Percentiles rank a stretch among this genome's conserved stretches.
phyloP scores from a whole-genome alignment of 2,888 invertebrate species.

The Machimus rusticus region DNA sequence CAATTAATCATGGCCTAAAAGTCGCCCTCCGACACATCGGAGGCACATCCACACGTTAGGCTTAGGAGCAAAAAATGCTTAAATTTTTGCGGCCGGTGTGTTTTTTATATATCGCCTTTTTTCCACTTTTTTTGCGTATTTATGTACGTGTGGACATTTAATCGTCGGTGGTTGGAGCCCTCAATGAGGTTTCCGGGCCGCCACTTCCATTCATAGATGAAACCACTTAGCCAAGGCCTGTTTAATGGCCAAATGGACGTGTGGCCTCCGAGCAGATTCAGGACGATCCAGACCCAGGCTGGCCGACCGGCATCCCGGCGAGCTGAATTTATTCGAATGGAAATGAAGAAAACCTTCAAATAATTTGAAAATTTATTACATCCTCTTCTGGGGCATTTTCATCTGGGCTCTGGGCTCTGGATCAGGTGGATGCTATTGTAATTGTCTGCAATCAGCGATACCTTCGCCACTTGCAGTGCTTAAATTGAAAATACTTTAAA shows the following conservation, averaged over 20 bases:
- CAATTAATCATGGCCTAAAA: conserved; percentile 18
- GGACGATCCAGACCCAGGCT: background rate
- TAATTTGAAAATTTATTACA: conserved; percentile 39
- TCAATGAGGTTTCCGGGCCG: conserved; percentile 35
- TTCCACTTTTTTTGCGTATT: conserved; percentile 14
- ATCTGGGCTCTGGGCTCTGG: background rate
- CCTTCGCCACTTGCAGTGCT: background rate
- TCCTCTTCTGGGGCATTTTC: background rate
- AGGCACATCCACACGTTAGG: conserved; percentile 2
- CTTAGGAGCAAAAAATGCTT: background rate
- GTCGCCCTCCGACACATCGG: background rate
- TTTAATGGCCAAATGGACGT: conserved; percentile 28
- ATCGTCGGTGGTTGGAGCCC: conserved; percentile 37
- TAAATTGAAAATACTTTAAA: background rate
- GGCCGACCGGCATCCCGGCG: background rate
- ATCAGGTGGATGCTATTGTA: background rate
- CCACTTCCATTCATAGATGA: conserved; percentile 42
- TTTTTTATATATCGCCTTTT: background rate
- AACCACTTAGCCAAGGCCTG: conserved; percentile 40
- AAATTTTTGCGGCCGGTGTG: conserved; percentile 1
- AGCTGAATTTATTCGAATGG: conserved; percentile 12
- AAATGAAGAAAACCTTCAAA: conserved; percentile 35
- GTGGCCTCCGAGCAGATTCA: conserved; percentile 12
- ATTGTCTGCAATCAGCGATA: background rate
- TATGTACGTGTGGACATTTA: conserved; percentile 37